Base-by-base conservation (phyloP, 2,888 invertebrate species). In the Anorthoa munda region DNA sequence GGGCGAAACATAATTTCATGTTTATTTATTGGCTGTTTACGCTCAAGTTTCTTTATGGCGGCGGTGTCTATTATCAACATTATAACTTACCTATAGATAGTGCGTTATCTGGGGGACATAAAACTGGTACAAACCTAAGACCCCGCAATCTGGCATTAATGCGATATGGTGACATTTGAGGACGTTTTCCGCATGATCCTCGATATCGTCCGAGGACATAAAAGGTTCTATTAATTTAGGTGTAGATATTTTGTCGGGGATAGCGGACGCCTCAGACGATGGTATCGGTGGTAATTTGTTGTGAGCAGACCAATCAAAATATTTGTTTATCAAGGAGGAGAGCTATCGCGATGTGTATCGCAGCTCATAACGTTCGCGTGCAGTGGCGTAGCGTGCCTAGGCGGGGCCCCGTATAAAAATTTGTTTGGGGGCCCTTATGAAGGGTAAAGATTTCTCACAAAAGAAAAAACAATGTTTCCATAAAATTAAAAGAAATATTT, bases 201-300 rank as follows among this genome's bases (percentile, higher is more conserved):
- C 69, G 79, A 84, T 84, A 85, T 82, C 83, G 83, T 83, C 77
- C 63, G 63, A 77, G 75, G 72, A 76, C 81, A 84, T 88, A 87
- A 87, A 86, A 88, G 84, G 80, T 78, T 81, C 86, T 86, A 87
- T 87, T 88, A 82, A 89, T 86, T 88, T 84, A 82, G 79, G 82
- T 85, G 82, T 86, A 83, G 79, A 83, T 79, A 83, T 81, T 84
- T 72, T 65, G 72, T 75, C 69, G 58, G 68, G 81, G 67, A 81
- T 77, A 78, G 77, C 83, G 76, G 72, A 81, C 76, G 77, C 73
- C 65, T 75, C 46, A 68, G 70, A 53, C 81, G 94, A 94, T 94
- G 80, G 71, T 94, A 94, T 94, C 93, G 65, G 64, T 80, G 80
- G 91, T 93, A 92, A 94, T 94, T 94, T 94, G 93, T 94, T 90